Percentiles rank a stretch among this genome's conserved stretches.
Conservation (phyloP, 2,113 vertebrate species). For the Tragulus kanchil region DNA sequence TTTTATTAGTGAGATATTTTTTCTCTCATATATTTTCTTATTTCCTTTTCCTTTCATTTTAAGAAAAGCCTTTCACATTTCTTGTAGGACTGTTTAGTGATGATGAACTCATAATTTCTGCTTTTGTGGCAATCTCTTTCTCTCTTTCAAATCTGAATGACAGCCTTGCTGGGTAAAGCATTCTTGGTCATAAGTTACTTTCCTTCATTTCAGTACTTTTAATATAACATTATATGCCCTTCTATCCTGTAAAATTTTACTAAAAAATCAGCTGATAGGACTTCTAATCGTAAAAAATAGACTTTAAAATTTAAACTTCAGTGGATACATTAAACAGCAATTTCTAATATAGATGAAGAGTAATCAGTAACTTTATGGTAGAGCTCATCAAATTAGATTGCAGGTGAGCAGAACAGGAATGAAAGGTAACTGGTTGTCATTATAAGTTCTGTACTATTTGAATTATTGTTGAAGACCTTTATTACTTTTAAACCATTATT, state of each 20-base stretch:
- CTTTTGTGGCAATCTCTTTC: not conserved
- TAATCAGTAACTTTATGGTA: not conserved
- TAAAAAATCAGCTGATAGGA: not conserved
- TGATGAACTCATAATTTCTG: not conserved
- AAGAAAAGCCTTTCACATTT: not conserved
- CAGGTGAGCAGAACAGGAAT: not conserved
- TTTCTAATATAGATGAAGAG: not conserved
- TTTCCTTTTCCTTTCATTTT: not conserved
- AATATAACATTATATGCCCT: not conserved
- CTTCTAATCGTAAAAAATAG: slow-evolving; percentile 31
- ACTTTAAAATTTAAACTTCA: slow-evolving; percentile 14
- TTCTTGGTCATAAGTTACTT: not conserved
- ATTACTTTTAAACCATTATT: not conserved
- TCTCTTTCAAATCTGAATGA: not conserved
- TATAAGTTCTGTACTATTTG: not conserved
- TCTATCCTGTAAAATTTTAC: not conserved
- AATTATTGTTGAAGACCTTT: not conserved
- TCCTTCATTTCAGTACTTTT: not conserved
- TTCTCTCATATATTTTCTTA: not conserved
- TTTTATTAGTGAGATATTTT: not conserved
- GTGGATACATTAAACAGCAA: not conserved
- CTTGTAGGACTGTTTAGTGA: not conserved
- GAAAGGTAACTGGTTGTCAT: not conserved
- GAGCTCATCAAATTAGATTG: not conserved
- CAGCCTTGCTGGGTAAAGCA: not conserved